Evolutionary conservation across 2,113 vertebrate genomes (phyloP).

Genomic region (Equus przewalskii): DNA sequence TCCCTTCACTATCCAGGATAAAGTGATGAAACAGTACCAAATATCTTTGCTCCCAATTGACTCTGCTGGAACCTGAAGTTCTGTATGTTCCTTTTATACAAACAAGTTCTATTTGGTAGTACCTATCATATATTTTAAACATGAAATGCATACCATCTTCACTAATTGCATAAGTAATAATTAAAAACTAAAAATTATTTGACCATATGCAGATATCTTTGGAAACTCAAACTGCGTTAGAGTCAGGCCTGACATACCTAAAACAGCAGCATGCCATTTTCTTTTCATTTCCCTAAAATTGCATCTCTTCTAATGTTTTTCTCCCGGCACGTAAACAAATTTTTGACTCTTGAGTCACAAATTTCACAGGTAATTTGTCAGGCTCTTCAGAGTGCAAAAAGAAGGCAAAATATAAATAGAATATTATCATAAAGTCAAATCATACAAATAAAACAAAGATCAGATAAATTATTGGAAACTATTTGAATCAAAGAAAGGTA

Average conservation of each 20-base stretch:
- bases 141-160: slow-evolving; percentile 61
- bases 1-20: not conserved
- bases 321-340: slow-evolving; percentile 40
- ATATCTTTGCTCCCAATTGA: slow-evolving; percentile 53
- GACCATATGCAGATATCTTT: not conserved
- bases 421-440: slow-evolving; percentile 54
- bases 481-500: not conserved
- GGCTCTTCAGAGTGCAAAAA: not conserved
- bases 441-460: not conserved
- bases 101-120: slow-evolving; percentile 56
- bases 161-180: slow-evolving; percentile 12
- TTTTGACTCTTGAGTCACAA: not conserved
- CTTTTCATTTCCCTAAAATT: slow-evolving; percentile 32
- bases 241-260: not conserved
- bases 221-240: not conserved
- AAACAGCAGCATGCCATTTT: not conserved
- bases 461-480: slow-evolving; percentile 1
- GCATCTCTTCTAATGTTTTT: not conserved
- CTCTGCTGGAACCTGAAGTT: slow-evolving; percentile 29
- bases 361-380: slow-evolving; percentile 33
- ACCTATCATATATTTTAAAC: slow-evolving; percentile 67
- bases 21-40: slow-evolving; percentile 64
- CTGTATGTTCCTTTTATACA: slow-evolving; percentile 51
- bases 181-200: slow-evolving; percentile 6
- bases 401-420: slow-evolving; percentile 38